Percentiles rank a stretch among this genome's conserved stretches.
phyloP scores from a whole-genome alignment of 2,797 vertebrate genomes.

The Anguilla anguilla region DNA sequence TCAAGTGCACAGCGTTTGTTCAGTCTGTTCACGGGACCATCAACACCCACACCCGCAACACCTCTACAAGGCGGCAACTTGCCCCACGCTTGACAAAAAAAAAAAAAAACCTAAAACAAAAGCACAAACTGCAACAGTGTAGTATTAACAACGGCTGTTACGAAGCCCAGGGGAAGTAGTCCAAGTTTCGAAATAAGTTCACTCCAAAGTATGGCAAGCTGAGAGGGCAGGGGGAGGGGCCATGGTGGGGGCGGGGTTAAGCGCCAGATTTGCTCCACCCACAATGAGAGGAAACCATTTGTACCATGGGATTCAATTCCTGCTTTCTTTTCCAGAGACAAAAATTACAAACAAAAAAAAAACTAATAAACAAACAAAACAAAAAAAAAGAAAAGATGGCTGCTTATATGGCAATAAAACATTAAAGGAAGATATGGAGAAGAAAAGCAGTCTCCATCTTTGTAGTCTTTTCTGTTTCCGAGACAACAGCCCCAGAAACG shows the following conservation, averaged over 20 bases:
- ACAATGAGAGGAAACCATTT: background rate
- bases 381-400: background rate
- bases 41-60: background rate
- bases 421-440: background rate
- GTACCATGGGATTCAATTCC: background rate
- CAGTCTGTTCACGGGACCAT: background rate
- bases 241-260: background rate
- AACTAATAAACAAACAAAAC: background rate
- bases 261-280: background rate
- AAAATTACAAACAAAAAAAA: background rate
- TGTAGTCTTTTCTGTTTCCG: background rate
- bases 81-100: background rate
- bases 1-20: background rate
- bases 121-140: background rate
- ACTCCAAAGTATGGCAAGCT: background rate
- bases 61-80: background rate
- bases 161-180: background rate
- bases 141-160: background rate
- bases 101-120: background rate
- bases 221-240: background rate
- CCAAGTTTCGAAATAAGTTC: background rate
- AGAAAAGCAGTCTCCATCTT: background rate
- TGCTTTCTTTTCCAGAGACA: background rate
- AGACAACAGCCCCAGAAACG: background rate
- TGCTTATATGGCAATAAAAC: background rate